Percentiles rank a stretch among this genome's conserved stretches.
Conservation (phyloP, 2,113 vertebrate species). For the Gymnorhina tibicen region DNA sequence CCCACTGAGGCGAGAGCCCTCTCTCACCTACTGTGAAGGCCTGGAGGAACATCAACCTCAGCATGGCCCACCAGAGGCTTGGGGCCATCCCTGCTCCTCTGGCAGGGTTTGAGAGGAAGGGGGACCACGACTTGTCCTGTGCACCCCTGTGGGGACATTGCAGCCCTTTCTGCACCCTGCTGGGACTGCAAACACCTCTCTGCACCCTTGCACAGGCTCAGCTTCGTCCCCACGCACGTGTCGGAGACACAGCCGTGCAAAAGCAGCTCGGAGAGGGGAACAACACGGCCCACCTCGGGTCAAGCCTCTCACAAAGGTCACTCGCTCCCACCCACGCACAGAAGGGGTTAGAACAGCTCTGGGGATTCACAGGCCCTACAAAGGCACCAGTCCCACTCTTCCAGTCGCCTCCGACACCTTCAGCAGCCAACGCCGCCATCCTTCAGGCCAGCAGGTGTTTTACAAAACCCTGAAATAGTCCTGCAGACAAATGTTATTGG, state of each 20-base stretch:
- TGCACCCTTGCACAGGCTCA: not conserved
- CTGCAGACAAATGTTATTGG: not conserved
- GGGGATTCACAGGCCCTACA: not conserved
- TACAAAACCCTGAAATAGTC: not conserved
- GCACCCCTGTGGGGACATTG: not conserved
- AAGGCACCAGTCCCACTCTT: accelerated
- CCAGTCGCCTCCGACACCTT: not conserved
- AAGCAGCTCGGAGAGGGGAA: not conserved
- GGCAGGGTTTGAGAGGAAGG: not conserved
- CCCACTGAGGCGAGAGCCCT: not conserved
- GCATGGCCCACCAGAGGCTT: not conserved
- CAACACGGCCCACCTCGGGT: accelerated
- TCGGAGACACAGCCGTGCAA: accelerated
- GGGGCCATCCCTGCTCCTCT: not conserved
- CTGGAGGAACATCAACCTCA: not conserved
- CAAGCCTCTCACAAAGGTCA: not conserved
- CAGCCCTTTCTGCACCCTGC: not conserved
- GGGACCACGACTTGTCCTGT: too few relatives aligned
- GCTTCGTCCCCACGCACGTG: accelerated
- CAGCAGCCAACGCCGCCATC: accelerated
- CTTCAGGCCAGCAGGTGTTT: not conserved
- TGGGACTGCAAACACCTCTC: not conserved
- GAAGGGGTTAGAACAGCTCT: not conserved
- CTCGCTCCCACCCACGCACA: accelerated
- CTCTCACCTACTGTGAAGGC: not conserved